These are phyloP conservation scores for Pyrochroa serraticornis DNA, from an alignment of 2,888 invertebrate species.

Conservation along the genomic window DNA sequence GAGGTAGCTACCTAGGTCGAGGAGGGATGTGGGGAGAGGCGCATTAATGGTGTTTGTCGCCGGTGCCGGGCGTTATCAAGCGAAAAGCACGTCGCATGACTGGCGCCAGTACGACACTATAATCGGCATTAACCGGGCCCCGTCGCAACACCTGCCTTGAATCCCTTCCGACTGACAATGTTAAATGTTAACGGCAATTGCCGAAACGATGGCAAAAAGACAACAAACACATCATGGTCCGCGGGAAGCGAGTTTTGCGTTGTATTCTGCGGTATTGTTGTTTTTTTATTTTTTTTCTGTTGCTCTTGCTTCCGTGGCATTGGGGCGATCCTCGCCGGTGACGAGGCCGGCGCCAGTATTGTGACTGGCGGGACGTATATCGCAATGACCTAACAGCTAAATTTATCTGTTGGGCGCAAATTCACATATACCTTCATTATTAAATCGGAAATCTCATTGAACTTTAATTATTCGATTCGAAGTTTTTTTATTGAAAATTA, in stretches of 20 bases:
- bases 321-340: conserved; percentile 25
- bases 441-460: too few species aligned
- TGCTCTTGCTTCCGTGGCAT: conserved; percentile 5
- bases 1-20: neutral
- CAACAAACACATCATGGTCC: too few species aligned
- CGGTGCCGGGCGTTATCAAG: conserved; percentile 32
- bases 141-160: conserved; percentile 23
- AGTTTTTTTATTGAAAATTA: too few species aligned
- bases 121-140: conserved; percentile 17
- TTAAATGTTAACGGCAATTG: too few species aligned
- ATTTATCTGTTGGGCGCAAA: conserved; percentile 39
- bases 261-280: too few species aligned
- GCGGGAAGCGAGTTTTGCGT: too few species aligned
- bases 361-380: conserved; percentile 43
- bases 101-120: conserved; percentile 33
- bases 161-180: too few species aligned
- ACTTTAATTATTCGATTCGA: too few species aligned
- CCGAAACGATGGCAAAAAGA: too few species aligned
- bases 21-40: conserved; percentile 29
- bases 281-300: too few species aligned
- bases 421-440: neutral
- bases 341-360: conserved; percentile 49
- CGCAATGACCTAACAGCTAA: conserved; percentile 52
- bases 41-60: conserved; percentile 30
- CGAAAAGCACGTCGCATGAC: conserved; percentile 34